These are phyloP conservation scores for Spinibarbus caldwelli DNA, from an alignment of 2,797 vertebrate species.

Conservation along the genomic window DNA sequence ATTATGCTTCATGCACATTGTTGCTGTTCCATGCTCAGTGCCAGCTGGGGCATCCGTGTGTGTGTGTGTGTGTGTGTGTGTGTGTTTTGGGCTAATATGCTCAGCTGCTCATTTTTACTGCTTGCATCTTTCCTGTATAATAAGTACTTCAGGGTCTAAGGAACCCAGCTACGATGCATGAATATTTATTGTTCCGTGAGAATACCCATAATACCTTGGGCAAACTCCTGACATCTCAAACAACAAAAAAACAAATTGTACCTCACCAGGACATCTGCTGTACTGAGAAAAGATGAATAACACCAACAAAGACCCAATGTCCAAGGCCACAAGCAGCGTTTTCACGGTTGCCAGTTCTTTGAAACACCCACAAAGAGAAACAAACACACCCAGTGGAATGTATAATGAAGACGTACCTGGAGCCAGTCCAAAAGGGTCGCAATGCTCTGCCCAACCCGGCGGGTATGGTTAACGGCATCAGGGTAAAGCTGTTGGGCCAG, in stretches of 20 bases:
- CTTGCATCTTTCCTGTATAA: slow-evolving; percentile 4
- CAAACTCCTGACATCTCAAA: not conserved
- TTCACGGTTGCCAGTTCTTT: slow-evolving; percentile 29
- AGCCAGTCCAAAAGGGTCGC: slow-evolving; percentile 89
- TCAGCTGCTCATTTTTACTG: slow-evolving; percentile 24
- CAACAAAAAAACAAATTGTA: slow-evolving; percentile 19
- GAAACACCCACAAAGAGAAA: not conserved
- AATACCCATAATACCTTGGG: too few relatives aligned
- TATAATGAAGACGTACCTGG: slow-evolving; percentile 78
- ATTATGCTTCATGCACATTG: not conserved
- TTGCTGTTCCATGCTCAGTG: not conserved
- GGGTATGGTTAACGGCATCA: slow-evolving; percentile 87
- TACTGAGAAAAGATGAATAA: not conserved
- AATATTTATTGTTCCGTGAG: too few relatives aligned
- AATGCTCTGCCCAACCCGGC: slow-evolving; percentile 79
- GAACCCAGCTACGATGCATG: not conserved
- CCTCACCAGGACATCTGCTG: slow-evolving; percentile 40
- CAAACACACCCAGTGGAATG: not conserved
- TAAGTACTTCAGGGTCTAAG: not conserved
- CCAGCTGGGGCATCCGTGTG: not conserved
- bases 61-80: too few relatives aligned
- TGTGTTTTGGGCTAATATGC: slow-evolving; percentile 6
- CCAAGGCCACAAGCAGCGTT: slow-evolving; percentile 7
- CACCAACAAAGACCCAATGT: not conserved
- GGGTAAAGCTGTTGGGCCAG: slow-evolving; percentile 92